These are phyloP conservation scores for Sarcophaga subvicina DNA, from an alignment of 2,888 invertebrate genomes.

Conservation along the genomic window DNA sequence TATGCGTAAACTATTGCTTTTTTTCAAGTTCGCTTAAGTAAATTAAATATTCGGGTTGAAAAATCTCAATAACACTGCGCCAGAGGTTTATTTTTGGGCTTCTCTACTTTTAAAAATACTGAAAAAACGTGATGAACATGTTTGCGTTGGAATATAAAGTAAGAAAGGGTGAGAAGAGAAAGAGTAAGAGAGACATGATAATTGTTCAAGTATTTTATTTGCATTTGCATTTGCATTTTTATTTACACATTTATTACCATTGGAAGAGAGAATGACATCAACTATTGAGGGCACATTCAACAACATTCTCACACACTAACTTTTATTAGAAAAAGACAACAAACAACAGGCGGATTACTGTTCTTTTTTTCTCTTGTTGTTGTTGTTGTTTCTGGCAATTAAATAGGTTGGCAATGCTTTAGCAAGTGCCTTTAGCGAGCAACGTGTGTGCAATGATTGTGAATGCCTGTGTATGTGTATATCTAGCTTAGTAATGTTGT, in stretches of 20 bases:
- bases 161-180: background rate
- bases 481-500: background rate
- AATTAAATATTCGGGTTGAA: no score
- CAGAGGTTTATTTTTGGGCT: no score
- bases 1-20: no score
- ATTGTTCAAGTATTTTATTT: slow-evolving; percentile 31
- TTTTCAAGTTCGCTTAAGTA: no score
- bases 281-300: slow-evolving; percentile 65
- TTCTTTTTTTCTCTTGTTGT: no score
- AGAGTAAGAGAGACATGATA: background rate
- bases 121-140: background rate
- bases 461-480: background rate
- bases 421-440: background rate
- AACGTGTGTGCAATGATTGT: background rate
- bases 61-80: no score
- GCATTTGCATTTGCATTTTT: slow-evolving; percentile 55
- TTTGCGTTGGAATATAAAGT: background rate
- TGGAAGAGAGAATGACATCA: slow-evolving; percentile 62
- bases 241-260: slow-evolving; percentile 53
- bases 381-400: no score
- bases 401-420: slow-evolving; percentile 31
- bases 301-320: slow-evolving; percentile 5
- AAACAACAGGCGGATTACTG: background rate
- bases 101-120: slow-evolving; percentile 12
- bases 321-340: background rate